Base-by-base conservation (phyloP, 2,888 invertebrate species). In the Cryptocephalus primarius region DNA sequence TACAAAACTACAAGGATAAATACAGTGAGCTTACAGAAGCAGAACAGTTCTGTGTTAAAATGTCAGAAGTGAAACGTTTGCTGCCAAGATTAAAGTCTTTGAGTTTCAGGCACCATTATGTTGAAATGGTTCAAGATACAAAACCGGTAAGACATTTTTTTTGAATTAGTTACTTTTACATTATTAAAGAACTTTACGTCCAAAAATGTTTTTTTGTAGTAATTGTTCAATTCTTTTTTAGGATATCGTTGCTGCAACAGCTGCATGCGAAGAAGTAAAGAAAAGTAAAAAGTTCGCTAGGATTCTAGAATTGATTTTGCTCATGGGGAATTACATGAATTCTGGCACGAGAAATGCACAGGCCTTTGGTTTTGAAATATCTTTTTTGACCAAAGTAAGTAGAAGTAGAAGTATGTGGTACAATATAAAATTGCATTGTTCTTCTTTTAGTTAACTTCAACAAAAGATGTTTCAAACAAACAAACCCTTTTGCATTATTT, bases 251-350 rank as follows among this genome's bases (percentile, higher is more conserved):
- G 88, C 92, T 0, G 92, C 90, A 0, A 93, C 93, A 1, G 92
- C 92, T 0, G 96, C 96, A 0, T 95, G 96, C 60, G 92, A 96
- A 61, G 93, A 96, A 70, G 83, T 94, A 2, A 88, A 85, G 58
- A 80, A 80, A 32, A 94, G 94, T 61, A 80, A 80, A 54, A 95
- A 93, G 63, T 94, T 99, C 68, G 85, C 88, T 1, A 85, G 83
- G 66, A 83, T 99, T 43, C 70, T 99, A 10, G 91, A 96, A 67
- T 72, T 97, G 1, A 80, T 97, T 49, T 74, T 99, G 1, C 69
- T 95, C 9, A 74, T 96, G 14, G 97, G 97, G 4, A 99, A 99
- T 71, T 94, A 90, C 63, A 91, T 99, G 89, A 97, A 97, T 69
- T 83, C 91, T 0, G 95, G 95, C 0, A 90, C 93, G 8, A 85